Percentiles rank a stretch among this genome's conserved stretches.
phyloP scores from a whole-genome alignment of 2,888 invertebrate species.

The Rambutsinella grinnellia region DNA sequence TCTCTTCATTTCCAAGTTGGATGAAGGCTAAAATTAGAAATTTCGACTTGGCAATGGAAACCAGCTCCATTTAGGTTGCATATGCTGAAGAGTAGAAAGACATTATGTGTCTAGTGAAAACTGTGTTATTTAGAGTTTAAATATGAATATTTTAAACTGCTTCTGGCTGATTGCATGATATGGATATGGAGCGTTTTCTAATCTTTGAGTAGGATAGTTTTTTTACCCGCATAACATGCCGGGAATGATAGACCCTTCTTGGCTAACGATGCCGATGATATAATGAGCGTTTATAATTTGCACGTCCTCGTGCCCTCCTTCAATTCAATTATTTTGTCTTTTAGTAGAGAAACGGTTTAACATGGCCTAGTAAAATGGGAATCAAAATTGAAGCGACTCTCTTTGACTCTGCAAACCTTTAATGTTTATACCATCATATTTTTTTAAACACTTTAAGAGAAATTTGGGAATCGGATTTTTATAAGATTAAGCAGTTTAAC shows the following conservation, averaged over 20 bases:
- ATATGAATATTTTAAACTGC: not conserved
- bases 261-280: slow-evolving; percentile 12
- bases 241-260: no score
- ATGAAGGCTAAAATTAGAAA: slow-evolving; percentile 43
- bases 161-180: not conserved
- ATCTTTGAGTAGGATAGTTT: not conserved
- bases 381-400: no score
- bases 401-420: not conserved
- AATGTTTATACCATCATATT: not conserved
- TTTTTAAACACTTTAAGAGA: no score
- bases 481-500: not conserved
- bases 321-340: slow-evolving; percentile 29
- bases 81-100: not conserved
- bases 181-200: not conserved
- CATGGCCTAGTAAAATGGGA: not conserved
- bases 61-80: slow-evolving; percentile 22
- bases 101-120: no score
- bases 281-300: slow-evolving; percentile 29
- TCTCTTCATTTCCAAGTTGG: not conserved
- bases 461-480: not conserved
- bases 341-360: no score
- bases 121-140: not conserved
- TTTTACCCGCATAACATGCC: not conserved
- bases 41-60: slow-evolving; percentile 39
- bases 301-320: slow-evolving; percentile 43